Conservation (phyloP, 2,797 vertebrate genomes). For the Karalla daura region DNA sequence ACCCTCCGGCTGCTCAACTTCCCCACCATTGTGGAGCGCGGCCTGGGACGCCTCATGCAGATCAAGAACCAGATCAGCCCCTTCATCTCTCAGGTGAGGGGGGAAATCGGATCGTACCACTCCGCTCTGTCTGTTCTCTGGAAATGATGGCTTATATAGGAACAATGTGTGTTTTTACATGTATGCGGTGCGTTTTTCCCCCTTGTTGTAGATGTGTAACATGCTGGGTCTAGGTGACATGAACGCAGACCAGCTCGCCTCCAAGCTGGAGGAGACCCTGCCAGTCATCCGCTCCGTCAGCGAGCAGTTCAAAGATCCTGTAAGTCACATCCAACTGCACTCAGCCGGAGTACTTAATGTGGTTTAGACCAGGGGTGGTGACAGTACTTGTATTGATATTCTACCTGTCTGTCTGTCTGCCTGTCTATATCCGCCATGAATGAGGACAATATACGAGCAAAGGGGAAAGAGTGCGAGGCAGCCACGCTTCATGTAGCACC, state of each 20-base stretch:
- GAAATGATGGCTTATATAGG: too few species aligned
- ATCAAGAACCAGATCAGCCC: conserved; percentile 99
- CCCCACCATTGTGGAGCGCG: conserved; percentile 95
- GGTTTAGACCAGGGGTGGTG: too few species aligned
- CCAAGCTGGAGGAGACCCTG: conserved; percentile 94
- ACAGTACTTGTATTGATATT: too few species aligned
- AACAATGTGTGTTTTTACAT: too few species aligned
- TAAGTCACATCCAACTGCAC: conserved; percentile 71
- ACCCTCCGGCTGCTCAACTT: conserved; percentile 95
- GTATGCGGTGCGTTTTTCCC: not conserved
- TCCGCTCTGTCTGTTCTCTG: too few species aligned
- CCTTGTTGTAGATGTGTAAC: conserved; percentile 90
- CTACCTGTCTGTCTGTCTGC: too few species aligned
- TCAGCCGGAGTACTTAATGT: too few species aligned
- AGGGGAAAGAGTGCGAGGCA: too few species aligned
- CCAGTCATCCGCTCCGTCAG: conserved; percentile 97
- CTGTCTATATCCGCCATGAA: too few species aligned
- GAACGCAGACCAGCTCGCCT: conserved; percentile 96
- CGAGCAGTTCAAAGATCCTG: conserved; percentile 97
- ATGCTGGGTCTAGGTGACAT: conserved; percentile 97
- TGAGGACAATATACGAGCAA: too few species aligned
- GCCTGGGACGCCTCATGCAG: conserved; percentile 95
- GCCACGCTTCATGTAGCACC: too few species aligned
- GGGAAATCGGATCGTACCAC: too few species aligned
- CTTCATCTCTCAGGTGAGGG: conserved; percentile 93